Evolutionary conservation across 2,888 invertebrate species (phyloP), one percentile per base, ranked within the genome.

Genomic region (Epistrophe eligans): DNA sequence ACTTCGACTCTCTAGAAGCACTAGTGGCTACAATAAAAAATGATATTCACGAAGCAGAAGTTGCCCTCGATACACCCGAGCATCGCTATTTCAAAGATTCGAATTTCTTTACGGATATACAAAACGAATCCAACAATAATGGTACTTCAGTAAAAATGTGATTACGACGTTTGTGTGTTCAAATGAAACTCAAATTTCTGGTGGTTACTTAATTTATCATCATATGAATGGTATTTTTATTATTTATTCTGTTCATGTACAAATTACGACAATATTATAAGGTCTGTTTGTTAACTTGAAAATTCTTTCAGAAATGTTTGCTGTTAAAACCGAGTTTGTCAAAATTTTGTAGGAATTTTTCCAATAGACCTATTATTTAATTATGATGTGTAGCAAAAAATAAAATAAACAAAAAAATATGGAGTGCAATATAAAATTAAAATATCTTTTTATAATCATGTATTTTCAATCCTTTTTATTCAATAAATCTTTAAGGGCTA

Each of bases 1-100:
- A 97, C 92, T 99, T 98, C 91, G 93, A 93, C 19, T 96, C 96
- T 0, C 89, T 96, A 38, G 97, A 97, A 71, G 96, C 95, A 24
- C 93, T 99, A 76, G 96, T 97, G 89, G 91, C 92, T 40, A 96
- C 96, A 52, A 99, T 99, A 81, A 94, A 96, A 83, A 93, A 95
- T 79, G 99, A 99, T 90, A 98, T 98, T 88, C 91, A 93, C 6
- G 92, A 95, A 89, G 96, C 98, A 0, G 94, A 95, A 24, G 89
- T 93, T 40, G 92, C 93, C 58, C 93, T 98, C 60, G 95, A 96
- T 7, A 91, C 94, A 72, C 92, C 94, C 13, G 93, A 94, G 64
- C 93, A 94, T 89, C 89, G 91, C 64, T 90, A 91, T 83, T 94
- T 94, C 77, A 95, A 94, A 91, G 90, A 90, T 45, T 92, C 95